Evolutionary conservation across 2,113 vertebrate species (phyloP).

Genomic region (Jaculus jaculus): DNA sequence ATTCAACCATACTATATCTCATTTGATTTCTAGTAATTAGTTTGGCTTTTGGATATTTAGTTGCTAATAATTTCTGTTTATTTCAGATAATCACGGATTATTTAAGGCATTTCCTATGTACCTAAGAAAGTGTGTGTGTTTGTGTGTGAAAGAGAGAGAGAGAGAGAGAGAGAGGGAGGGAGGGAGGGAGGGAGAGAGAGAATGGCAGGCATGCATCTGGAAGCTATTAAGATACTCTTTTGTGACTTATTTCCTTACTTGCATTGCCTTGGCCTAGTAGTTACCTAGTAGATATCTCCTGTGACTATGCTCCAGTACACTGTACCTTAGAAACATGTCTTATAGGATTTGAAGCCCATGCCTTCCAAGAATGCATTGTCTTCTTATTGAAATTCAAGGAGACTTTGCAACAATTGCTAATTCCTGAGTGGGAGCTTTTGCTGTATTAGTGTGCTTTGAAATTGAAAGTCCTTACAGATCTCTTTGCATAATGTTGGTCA

Average conservation of each 20-base stretch:
- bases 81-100: neutral
- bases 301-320: neutral
- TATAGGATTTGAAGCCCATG: constrained; percentile 29
- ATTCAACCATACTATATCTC: too few relatives aligned
- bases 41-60: neutral
- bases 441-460: constrained; percentile 67
- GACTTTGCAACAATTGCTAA: constrained; percentile 37
- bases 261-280: neutral
- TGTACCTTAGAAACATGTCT: constrained; percentile 24
- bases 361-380: constrained; percentile 23
- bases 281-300: neutral
- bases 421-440: constrained; percentile 61
- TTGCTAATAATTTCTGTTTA: neutral
- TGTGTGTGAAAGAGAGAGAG: neutral
- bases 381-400: constrained; percentile 65
- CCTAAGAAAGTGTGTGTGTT: neutral
- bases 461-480: constrained; percentile 50
- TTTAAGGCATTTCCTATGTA: neutral
- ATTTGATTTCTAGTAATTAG: neutral
- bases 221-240: neutral
- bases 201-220: neutral
- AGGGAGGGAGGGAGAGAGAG: neutral
- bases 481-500: constrained; percentile 70
- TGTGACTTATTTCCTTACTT: constrained; percentile 34
- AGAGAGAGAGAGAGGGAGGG: neutral